These are phyloP conservation scores for Lampris incognitus DNA, from an alignment of 2,113 vertebrate species.

Conservation along the genomic window DNA sequence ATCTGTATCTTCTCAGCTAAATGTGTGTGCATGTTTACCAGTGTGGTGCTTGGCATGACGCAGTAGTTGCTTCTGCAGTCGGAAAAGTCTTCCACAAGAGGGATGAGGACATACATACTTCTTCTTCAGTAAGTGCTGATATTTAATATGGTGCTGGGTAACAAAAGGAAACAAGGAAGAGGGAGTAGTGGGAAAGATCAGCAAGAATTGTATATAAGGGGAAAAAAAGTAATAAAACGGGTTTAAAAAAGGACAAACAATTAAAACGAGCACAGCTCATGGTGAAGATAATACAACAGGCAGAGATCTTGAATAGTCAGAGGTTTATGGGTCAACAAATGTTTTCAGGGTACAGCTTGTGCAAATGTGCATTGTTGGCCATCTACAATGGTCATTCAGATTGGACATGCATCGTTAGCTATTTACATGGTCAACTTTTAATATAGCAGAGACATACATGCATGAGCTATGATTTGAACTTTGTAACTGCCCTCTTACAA, in stretches of 20 bases:
- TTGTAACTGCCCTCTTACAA: not conserved
- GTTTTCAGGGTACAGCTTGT: too few relatives aligned
- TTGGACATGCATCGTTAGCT: too few relatives aligned
- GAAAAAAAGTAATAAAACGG: not conserved
- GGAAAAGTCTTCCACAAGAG: conserved; percentile 95
- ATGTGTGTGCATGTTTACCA: conserved; percentile 78
- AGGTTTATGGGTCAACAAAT: too few relatives aligned
- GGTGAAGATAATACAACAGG: too few relatives aligned
- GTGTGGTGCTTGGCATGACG: conserved; percentile 98
- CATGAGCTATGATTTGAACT: too few relatives aligned
- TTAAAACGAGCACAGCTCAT: too few relatives aligned
- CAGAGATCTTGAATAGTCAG: too few relatives aligned
- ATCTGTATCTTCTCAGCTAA: not conserved
- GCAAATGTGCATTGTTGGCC: too few relatives aligned
- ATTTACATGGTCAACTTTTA: too few relatives aligned
- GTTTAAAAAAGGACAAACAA: not conserved
- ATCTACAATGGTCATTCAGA: too few relatives aligned
- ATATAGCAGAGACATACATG: too few relatives aligned
- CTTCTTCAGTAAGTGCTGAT: conserved; percentile 98
- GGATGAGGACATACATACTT: conserved; percentile 98
- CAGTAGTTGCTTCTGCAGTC: conserved; percentile 96
- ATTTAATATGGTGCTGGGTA: conserved; percentile 96
- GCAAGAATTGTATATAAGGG: not conserved
- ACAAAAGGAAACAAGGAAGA: conserved; percentile 13
- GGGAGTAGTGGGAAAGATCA: not conserved